A percentile compares a stretch with the other conserved stretches of the same genome.
phyloP scores from a whole-genome alignment of 2,113 vertebrate species.

The Semnornis frantzii region DNA sequence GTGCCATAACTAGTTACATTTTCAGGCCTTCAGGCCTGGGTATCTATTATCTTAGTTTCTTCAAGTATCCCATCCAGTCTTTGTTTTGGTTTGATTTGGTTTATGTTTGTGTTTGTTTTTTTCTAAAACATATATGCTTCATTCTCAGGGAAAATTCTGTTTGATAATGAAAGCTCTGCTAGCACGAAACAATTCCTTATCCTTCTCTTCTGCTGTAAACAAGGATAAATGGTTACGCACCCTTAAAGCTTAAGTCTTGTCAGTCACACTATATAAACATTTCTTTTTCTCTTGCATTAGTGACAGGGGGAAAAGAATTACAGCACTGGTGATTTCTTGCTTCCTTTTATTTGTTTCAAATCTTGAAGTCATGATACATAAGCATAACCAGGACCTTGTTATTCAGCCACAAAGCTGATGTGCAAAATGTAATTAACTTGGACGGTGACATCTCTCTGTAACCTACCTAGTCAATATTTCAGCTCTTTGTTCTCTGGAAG shows the following conservation, averaged over 20 bases:
- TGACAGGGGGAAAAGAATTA: neutral
- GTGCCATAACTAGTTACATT: neutral
- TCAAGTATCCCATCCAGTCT: neutral
- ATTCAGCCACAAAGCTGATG: neutral
- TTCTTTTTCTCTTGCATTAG: neutral
- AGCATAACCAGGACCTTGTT: neutral
- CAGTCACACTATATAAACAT: conserved; percentile 32
- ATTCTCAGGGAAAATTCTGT: neutral
- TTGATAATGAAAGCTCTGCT: conserved; percentile 13
- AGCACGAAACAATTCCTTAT: conserved; percentile 7
- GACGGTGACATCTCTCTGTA: neutral
- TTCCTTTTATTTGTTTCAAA: conserved; percentile 22
- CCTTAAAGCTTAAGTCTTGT: neutral
- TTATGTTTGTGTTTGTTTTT: neutral
- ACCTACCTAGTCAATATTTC: neutral
- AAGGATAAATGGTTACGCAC: conserved; percentile 18
- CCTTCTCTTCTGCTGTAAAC: conserved; percentile 22
- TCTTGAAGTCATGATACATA: neutral
- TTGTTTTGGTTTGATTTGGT: neutral
- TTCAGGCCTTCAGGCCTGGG: neutral
- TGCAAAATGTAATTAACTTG: conserved; percentile 35
- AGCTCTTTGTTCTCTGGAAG: neutral
- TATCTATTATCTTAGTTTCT: neutral
- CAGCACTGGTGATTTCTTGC: conserved; percentile 1
- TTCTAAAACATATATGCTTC: neutral